These are phyloP conservation scores for Acridotheres tristis DNA, from an alignment of 2,797 vertebrate species.

Conservation along the genomic window DNA sequence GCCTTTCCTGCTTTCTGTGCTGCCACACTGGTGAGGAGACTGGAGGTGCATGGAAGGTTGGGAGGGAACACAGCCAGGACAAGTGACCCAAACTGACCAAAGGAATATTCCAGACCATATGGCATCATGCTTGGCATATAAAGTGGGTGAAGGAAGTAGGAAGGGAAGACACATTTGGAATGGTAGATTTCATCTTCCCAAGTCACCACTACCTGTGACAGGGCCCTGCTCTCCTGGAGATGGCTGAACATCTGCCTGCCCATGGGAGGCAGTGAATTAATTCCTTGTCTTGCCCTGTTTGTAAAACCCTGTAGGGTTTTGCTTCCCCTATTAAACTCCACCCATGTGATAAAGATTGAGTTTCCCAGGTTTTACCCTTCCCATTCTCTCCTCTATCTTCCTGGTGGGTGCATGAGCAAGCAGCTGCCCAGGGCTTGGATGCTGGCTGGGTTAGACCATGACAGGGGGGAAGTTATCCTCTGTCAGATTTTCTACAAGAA, in stretches of 20 bases:
- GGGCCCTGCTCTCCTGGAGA: neutral
- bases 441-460: neutral
- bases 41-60: neutral
- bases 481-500: neutral
- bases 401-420: neutral
- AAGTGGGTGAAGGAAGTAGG: neutral
- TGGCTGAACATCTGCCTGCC: neutral
- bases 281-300: neutral
- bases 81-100: neutral
- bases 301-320: neutral
- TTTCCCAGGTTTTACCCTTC: neutral
- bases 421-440: neutral
- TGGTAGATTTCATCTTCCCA: neutral
- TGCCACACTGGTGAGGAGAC: neutral
- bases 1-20: neutral
- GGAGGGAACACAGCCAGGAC: neutral
- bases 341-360: neutral
- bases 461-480: neutral
- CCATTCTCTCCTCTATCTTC: neutral
- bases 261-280: neutral
- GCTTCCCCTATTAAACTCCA: neutral
- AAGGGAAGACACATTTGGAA: neutral
- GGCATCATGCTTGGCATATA: too few species aligned
- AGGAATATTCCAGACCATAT: neutral
- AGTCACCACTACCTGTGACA: neutral